Conservation (phyloP, 2,888 invertebrate species). For the Anagyrus pseudococci region DNA sequence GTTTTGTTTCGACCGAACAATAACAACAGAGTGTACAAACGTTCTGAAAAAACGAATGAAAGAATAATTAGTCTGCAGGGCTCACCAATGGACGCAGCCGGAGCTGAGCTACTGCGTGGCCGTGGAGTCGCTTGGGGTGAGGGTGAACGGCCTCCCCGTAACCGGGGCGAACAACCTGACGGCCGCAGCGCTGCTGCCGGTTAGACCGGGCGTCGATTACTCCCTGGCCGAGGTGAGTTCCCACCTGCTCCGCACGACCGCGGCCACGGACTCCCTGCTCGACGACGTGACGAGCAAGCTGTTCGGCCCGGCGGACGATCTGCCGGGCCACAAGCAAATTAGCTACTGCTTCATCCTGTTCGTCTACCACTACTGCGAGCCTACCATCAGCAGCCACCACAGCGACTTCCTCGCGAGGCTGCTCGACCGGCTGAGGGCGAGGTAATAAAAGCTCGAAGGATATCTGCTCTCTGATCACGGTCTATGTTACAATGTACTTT, state of each 20-base stretch:
- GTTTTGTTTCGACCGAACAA: background rate
- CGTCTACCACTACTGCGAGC: conserved; percentile 30
- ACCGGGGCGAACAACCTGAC: conserved; percentile 31
- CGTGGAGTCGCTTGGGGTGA: conserved; percentile 21
- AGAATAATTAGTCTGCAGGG: conserved; percentile 23
- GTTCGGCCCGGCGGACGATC: background rate
- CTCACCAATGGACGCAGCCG: conserved; percentile 28
- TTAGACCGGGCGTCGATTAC: conserved; percentile 21
- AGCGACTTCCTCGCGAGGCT: conserved; percentile 15
- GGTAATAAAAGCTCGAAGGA: conserved; percentile 12
- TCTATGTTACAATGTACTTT: background rate
- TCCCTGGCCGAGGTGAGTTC: conserved; percentile 11
- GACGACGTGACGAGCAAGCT: conserved; percentile 11
- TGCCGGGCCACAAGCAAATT: no score
- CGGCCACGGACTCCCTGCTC: background rate
- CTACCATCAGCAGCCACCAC: conserved; percentile 18
- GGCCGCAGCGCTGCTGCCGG: conserved; percentile 24
- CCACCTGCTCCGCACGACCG: conserved; percentile 21
- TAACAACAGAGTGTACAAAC: background rate
- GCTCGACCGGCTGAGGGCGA: conserved; percentile 21
- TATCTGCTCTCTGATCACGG: background rate
- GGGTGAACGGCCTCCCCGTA: conserved; percentile 8
- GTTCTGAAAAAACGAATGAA: background rate
- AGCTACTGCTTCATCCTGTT: conserved; percentile 24
- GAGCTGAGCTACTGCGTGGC: conserved; percentile 21